These are phyloP conservation scores for Hemistola chrysoprasaria DNA, from an alignment of 2,888 invertebrate genomes.

Conservation along the genomic window DNA sequence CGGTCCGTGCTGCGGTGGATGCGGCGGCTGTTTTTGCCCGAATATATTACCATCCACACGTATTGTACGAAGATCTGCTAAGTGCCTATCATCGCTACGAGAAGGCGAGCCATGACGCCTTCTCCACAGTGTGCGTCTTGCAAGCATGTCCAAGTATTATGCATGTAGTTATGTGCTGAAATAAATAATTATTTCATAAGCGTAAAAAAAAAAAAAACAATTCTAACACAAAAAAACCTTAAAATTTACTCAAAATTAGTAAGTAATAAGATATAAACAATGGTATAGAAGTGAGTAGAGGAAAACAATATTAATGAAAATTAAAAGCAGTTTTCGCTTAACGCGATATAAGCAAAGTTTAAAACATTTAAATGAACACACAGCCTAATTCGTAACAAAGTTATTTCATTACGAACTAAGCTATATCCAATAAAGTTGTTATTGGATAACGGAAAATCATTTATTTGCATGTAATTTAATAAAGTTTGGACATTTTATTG, in stretches of 20 bases:
- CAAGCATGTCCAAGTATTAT: slow-evolving; percentile 13
- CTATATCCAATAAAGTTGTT: slow-evolving; percentile 13
- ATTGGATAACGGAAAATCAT: slow-evolving; percentile 11
- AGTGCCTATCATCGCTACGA: not conserved
- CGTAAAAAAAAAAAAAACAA: too few species aligned
- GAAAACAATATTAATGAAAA: too few species aligned
- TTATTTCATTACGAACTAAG: slow-evolving; percentile 20
- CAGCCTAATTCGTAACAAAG: slow-evolving; percentile 13
- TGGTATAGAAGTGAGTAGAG: too few species aligned
- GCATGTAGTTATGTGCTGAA: slow-evolving; percentile 44
- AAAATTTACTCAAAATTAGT: too few species aligned
- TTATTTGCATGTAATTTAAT: slow-evolving; percentile 5
- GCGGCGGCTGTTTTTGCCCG: slow-evolving; percentile 54
- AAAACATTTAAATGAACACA: not conserved
- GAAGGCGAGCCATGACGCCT: slow-evolving; percentile 16
- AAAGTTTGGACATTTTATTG: not conserved
- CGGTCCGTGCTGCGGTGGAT: slow-evolving; percentile 39
- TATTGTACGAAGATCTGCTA: slow-evolving; percentile 76
- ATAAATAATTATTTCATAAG: slow-evolving; percentile 40
- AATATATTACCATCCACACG: slow-evolving; percentile 68
- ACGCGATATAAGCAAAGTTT: too few species aligned
- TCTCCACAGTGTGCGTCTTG: slow-evolving; percentile 7
- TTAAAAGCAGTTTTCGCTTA: too few species aligned
- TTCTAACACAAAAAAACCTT: too few species aligned
- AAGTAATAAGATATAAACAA: too few species aligned